Conservation (phyloP, 1,140 invertebrate species). For the Riptortus pedestris region DNA sequence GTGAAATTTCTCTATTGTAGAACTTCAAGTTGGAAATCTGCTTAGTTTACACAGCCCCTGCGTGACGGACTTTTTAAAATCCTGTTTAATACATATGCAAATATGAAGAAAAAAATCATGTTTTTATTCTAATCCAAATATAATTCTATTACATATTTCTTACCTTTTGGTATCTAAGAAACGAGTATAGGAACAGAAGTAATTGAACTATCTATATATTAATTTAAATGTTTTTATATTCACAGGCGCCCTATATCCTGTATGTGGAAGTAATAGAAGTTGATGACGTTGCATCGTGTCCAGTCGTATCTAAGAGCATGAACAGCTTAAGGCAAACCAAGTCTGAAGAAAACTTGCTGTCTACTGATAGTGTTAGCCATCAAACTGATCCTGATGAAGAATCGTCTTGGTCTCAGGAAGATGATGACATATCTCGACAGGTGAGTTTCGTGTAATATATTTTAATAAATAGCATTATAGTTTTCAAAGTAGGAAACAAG, state of each 20-base stretch:
- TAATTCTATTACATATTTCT: no score
- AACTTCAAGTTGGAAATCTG: no score
- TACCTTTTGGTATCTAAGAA: no score
- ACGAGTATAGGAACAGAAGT: no score
- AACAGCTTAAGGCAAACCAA: constrained; percentile 76
- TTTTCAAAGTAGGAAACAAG: not conserved
- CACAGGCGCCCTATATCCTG: constrained; percentile 88
- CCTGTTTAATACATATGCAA: no score
- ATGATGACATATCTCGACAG: constrained; percentile 80
- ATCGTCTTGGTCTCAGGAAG: constrained; percentile 85
- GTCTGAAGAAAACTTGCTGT: constrained; percentile 78
- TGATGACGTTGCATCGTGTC: constrained; percentile 68
- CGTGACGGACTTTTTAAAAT: no score
- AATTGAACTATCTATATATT: no score
- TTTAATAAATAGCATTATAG: no score
- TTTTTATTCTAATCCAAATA: no score
- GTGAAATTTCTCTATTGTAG: no score
- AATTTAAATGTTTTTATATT: not conserved
- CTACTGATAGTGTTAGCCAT: constrained; percentile 38
- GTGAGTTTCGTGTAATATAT: constrained; percentile 36
- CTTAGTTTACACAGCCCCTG: no score
- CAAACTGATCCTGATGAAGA: constrained; percentile 46
- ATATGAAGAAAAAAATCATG: no score
- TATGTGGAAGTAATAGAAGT: constrained; percentile 95
- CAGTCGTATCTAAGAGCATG: constrained; percentile 65